Percentiles rank a stretch among this genome's conserved stretches.
phyloP scores from a whole-genome alignment of 2,113 vertebrate species.

The Cavia aperea region DNA sequence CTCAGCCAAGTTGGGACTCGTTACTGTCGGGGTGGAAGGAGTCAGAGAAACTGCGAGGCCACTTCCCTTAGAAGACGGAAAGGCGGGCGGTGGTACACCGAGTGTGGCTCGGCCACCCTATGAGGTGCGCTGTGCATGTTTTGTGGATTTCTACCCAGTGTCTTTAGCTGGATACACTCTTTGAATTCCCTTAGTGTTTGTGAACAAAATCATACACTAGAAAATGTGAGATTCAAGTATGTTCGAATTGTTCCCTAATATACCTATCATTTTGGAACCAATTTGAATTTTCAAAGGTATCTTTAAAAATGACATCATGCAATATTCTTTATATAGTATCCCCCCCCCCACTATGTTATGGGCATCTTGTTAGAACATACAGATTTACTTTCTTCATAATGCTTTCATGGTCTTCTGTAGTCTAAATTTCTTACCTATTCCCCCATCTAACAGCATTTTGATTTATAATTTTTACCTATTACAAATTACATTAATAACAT shows the following conservation, averaged over 20 bases:
- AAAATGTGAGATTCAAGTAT: neutral
- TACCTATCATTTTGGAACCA: neutral
- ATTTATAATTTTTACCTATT: neutral
- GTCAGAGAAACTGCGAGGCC: neutral
- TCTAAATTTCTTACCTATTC: neutral
- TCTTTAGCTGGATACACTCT: neutral
- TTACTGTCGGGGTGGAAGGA: neutral
- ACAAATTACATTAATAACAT: neutral
- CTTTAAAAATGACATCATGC: neutral
- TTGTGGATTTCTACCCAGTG: neutral
- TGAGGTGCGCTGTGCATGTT: neutral
- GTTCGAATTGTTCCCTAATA: neutral
- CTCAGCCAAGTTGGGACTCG: neutral
- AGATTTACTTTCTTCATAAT: neutral
- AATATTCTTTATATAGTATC: neutral
- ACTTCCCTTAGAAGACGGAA: neutral
- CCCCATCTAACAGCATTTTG: neutral
- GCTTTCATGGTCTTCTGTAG: neutral
- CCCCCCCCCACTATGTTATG: neutral
- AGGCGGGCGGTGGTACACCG: neutral
- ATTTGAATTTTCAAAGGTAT: neutral
- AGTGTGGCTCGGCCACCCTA: neutral
- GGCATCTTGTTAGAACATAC: neutral
- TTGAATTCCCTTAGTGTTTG: neutral
- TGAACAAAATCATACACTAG: neutral